These are phyloP conservation scores for Ceratina japonica DNA, from an alignment of 1,140 invertebrate species.

Conservation along the genomic window DNA sequence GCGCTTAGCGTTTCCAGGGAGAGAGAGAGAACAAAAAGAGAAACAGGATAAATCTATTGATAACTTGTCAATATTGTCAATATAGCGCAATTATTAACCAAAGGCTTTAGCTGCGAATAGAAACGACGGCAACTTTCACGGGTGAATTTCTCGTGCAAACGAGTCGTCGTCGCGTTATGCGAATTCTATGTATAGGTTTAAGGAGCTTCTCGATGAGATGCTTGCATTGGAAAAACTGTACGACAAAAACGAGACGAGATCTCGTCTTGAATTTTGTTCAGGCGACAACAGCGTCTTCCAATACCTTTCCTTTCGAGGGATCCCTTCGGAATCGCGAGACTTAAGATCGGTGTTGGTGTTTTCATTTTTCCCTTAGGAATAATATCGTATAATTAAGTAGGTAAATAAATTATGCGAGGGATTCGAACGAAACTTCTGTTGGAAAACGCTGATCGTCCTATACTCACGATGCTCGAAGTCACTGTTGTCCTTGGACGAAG, in stretches of 20 bases:
- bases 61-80: conserved; percentile 63
- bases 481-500: neutral
- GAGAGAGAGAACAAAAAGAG: conserved; percentile 1
- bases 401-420: neutral
- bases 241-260: neutral
- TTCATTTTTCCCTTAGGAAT: neutral
- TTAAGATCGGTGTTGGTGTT: neutral
- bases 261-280: neutral
- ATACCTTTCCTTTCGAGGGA: neutral
- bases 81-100: conserved; percentile 62
- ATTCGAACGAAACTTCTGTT: neutral
- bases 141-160: conserved; percentile 68
- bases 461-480: neutral
- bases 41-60: conserved; percentile 10
- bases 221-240: conserved; percentile 30
- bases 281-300: conserved; percentile 15
- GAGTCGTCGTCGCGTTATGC: conserved; percentile 39
- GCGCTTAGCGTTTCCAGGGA: conserved; percentile 14
- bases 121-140: conserved; percentile 41
- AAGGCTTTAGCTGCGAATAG: conserved; percentile 61
- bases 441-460: conserved; percentile 15
- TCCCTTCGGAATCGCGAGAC: neutral
- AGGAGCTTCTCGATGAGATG: conserved; percentile 46
- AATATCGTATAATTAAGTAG: neutral
- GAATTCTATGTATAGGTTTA: conserved; percentile 49